phyloP scores from a whole-genome alignment of 2,888 invertebrate species.

The Scaptodrosophila latifasciaeformis region DNA sequence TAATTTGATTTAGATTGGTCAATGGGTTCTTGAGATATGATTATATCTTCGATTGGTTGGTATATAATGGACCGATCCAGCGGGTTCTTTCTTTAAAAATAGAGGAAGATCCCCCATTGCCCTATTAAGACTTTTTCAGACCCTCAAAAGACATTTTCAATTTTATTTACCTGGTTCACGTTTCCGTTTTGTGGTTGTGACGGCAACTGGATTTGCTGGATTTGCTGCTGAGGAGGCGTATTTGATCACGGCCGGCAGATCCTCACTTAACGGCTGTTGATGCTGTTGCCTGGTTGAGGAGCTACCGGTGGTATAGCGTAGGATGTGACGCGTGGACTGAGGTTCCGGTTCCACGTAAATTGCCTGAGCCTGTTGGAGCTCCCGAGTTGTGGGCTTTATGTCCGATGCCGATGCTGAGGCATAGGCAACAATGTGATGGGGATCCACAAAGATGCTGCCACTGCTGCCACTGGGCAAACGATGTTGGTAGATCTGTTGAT shows the following conservation, averaged over 20 bases:
- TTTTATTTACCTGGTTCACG: slow-evolving; percentile 58
- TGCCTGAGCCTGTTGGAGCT: slow-evolving; percentile 29
- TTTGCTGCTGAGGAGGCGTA: slow-evolving; percentile 33
- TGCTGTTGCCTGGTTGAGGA: too few species aligned
- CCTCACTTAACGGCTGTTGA: slow-evolving; percentile 23
- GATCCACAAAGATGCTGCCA: slow-evolving; percentile 17
- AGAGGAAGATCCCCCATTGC: too few species aligned
- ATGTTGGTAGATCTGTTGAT: slow-evolving; percentile 18
- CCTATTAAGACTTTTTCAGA: too few species aligned
- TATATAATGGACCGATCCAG: too few species aligned
- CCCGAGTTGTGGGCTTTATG: slow-evolving; percentile 28
- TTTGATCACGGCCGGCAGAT: too few species aligned
- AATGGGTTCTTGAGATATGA: too few species aligned
- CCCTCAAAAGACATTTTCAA: too few species aligned
- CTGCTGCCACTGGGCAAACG: slow-evolving; percentile 6
- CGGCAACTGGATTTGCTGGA: slow-evolving; percentile 26
- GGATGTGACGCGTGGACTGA: too few species aligned
- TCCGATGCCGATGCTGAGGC: slow-evolving; percentile 31
- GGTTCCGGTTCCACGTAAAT: slow-evolving; percentile 11
- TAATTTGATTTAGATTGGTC: too few species aligned
- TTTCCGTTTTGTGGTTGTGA: slow-evolving; percentile 47
- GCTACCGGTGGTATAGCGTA: too few species aligned
- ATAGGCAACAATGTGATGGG: slow-evolving; percentile 18
- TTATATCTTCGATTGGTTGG: too few species aligned
- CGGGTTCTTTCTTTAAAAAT: too few species aligned